These are phyloP conservation scores for Philopedon plagiatum DNA, from an alignment of 2,888 invertebrate genomes.

Conservation along the genomic window DNA sequence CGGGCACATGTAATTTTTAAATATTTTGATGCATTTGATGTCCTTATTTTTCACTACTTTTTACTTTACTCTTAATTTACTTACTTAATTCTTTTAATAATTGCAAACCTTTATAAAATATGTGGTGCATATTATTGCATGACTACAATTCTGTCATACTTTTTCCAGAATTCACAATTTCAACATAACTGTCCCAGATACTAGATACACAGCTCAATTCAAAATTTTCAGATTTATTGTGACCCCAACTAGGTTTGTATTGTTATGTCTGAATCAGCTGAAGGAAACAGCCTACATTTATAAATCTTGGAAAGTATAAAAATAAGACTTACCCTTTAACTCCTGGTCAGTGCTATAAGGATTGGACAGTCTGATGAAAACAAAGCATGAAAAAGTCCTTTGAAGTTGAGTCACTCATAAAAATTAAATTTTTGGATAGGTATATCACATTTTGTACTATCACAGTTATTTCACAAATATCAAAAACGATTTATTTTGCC, in stretches of 20 bases:
- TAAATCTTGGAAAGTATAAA: slow-evolving; percentile 10
- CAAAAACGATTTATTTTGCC: slow-evolving; percentile 22
- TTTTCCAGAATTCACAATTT: no score
- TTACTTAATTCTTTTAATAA: no score
- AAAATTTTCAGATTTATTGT: no score
- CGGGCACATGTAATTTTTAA: no score
- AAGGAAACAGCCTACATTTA: slow-evolving; percentile 11
- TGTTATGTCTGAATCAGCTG: slow-evolving; percentile 15
- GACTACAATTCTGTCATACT: no score
- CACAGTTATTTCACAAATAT: slow-evolving; percentile 57
- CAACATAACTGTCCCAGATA: no score
- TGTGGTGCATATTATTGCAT: no score
- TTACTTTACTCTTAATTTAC: no score
- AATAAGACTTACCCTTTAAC: slow-evolving; percentile 34
- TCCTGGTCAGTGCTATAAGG: slow-evolving; percentile 26
- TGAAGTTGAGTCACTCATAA: slow-evolving; percentile 47
- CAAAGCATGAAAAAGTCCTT: slow-evolving; percentile 38
- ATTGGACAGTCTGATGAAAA: slow-evolving; percentile 33
- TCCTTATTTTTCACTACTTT: not conserved
- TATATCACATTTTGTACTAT: slow-evolving; percentile 62
- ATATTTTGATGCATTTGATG: not conserved
- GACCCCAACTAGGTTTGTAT: not conserved
- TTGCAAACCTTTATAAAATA: no score
- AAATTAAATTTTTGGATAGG: slow-evolving; percentile 46
- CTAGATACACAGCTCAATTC: no score